phyloP scores from a whole-genome alignment of 2,797 vertebrate genomes.

The Eremophila alpestris region DNA sequence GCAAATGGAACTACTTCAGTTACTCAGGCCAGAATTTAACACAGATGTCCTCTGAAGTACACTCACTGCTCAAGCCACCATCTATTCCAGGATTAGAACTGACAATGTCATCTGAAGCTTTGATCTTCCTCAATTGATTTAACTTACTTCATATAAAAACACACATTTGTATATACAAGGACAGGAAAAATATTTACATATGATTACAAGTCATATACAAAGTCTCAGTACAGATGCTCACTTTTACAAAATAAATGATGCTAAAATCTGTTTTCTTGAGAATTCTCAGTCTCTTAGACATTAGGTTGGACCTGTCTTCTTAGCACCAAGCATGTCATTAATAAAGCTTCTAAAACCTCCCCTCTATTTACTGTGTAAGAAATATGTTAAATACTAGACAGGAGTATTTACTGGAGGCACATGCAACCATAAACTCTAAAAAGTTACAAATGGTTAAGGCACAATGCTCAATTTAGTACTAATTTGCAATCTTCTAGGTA shows the following conservation, averaged over 20 bases:
- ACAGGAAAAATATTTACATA: constrained; percentile 21
- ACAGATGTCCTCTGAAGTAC: background rate
- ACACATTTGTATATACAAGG: constrained; percentile 30
- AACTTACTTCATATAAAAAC: constrained; percentile 59
- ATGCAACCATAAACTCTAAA: background rate
- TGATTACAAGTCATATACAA: background rate
- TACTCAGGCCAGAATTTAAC: constrained; percentile 5
- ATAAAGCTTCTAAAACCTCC: background rate
- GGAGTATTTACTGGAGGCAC: background rate
- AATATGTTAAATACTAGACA: background rate
- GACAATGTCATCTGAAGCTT: background rate
- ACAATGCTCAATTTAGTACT: background rate
- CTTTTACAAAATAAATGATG: background rate
- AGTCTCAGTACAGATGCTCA: background rate
- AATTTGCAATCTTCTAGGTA: background rate
- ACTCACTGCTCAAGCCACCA: background rate
- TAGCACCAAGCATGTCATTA: background rate
- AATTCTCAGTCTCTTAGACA: background rate
- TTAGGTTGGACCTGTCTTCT: background rate
- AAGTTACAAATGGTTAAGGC: background rate
- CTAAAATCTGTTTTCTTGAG: background rate
- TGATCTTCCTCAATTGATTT: constrained; percentile 32
- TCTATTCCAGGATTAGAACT: background rate
- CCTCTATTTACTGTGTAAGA: background rate
- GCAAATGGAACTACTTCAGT: constrained; percentile 14